Percentiles rank a stretch among this genome's conserved stretches.
phyloP scores from a whole-genome alignment of 2,797 vertebrate genomes.

The Ibycter americanus region DNA sequence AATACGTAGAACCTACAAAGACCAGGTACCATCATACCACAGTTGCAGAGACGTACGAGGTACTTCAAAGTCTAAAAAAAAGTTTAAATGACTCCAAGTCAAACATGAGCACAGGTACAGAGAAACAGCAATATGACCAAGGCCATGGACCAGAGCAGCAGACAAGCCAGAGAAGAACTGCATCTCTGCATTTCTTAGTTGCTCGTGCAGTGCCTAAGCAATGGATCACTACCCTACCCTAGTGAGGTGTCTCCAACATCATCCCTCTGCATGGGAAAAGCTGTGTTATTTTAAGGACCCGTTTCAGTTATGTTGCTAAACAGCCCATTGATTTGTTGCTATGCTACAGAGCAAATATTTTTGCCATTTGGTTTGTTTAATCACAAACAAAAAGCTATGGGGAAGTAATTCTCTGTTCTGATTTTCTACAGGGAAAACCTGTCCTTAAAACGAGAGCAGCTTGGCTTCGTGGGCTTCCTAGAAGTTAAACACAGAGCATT shows the following conservation, averaged over 20 bases:
- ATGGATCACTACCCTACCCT: not conserved
- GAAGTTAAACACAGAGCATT: not conserved
- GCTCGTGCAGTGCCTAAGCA: rapidly evolving
- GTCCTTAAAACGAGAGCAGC: not conserved
- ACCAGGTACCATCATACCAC: not conserved
- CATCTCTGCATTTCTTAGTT: not conserved
- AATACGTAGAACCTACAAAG: not conserved
- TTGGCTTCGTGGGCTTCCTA: not conserved
- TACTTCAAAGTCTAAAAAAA: not conserved
- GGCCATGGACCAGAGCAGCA: not conserved
- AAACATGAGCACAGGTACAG: not conserved
- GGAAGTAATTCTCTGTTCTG: not conserved
- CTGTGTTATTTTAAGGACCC: not conserved
- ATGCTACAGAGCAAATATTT: slow-evolving; percentile 24
- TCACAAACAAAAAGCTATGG: not conserved
- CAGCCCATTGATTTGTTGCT: not conserved
- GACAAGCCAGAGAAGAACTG: not conserved
- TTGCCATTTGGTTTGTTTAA: not conserved
- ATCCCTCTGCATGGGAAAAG: not conserved
- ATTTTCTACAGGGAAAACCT: not conserved
- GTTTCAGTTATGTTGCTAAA: not conserved
- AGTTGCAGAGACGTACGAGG: rapidly evolving
- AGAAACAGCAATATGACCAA: not conserved
- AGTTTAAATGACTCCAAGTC: rapidly evolving
- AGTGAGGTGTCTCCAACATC: not conserved